Conservation (phyloP, 2,888 invertebrate species). For the Omphaloscelis lunosa region DNA sequence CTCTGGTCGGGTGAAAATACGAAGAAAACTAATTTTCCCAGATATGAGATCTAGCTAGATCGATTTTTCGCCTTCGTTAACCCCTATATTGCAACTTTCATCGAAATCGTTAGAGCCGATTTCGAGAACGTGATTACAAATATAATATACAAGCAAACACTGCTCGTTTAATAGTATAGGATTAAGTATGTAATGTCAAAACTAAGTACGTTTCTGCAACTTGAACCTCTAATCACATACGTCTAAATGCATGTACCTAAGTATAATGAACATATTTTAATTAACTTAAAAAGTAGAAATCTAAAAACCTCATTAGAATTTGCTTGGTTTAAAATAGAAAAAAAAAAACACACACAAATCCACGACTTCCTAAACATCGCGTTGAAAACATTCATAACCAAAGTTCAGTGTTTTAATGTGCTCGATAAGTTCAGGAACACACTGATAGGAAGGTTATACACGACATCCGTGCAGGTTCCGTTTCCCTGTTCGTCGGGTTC, state of each 20-base stretch:
- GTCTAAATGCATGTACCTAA: neutral
- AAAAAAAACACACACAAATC: neutral
- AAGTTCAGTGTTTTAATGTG: conserved; percentile 40
- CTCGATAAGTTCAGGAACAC: conserved; percentile 37
- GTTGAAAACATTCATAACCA: conserved; percentile 34
- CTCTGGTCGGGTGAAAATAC: too few species aligned
- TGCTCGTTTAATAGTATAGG: too few species aligned
- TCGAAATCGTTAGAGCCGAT: too few species aligned
- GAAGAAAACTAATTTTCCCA: too few species aligned
- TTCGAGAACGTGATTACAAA: too few species aligned
- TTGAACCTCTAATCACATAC: neutral
- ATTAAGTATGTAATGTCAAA: too few species aligned
- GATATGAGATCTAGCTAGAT: too few species aligned
- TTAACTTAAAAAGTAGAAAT: neutral
- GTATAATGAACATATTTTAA: neutral
- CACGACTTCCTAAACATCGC: neutral
- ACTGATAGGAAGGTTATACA: conserved; percentile 29
- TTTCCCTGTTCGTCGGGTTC: conserved; percentile 36
- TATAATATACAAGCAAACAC: too few species aligned
- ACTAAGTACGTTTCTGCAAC: neutral
- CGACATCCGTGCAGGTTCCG: conserved; percentile 61
- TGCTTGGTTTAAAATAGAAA: neutral
- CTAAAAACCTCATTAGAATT: neutral
- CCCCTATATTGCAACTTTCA: too few species aligned
- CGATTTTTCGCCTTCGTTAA: too few species aligned